Evolutionary conservation across 2,797 vertebrate species (phyloP).

Genomic region (Gallinago nigripennis): DNA sequence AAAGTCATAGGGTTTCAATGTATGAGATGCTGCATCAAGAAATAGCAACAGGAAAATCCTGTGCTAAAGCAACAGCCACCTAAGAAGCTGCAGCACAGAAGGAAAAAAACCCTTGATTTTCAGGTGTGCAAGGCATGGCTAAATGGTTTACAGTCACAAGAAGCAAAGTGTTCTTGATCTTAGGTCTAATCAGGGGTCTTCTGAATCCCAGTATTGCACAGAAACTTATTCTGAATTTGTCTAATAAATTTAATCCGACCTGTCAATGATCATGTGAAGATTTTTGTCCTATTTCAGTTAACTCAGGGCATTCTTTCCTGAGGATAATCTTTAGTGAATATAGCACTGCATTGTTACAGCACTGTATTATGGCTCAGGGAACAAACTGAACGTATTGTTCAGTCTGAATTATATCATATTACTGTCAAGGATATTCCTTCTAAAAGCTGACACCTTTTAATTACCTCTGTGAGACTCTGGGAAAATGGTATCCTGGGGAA

Average conservation of each 20-base stretch:
- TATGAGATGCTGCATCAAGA: background rate
- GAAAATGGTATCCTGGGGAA: background rate
- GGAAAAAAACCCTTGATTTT: background rate
- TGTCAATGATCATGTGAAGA: background rate
- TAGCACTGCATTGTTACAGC: background rate
- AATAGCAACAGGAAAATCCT: background rate
- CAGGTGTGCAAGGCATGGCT: background rate
- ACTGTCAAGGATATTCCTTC: conserved; percentile 54
- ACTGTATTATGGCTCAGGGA: background rate
- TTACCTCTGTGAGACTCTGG: conserved; percentile 39
- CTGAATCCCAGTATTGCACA: background rate
- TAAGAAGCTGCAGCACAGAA: background rate
- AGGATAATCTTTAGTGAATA: background rate
- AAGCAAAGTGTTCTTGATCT: background rate
- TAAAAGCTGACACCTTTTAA: conserved; percentile 65
- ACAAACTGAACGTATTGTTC: conserved; percentile 27
- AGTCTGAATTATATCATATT: conserved; percentile 41
- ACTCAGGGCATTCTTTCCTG: background rate
- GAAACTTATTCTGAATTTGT: background rate
- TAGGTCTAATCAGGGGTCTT: background rate
- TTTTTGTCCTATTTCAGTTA: conserved; percentile 7
- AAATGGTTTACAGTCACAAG: background rate
- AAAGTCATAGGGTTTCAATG: background rate
- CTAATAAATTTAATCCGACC: background rate
- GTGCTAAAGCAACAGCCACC: background rate